These are phyloP conservation scores for Rhogogaster chlorosoma DNA, from an alignment of 2,888 invertebrate genomes.

Conservation along the genomic window DNA sequence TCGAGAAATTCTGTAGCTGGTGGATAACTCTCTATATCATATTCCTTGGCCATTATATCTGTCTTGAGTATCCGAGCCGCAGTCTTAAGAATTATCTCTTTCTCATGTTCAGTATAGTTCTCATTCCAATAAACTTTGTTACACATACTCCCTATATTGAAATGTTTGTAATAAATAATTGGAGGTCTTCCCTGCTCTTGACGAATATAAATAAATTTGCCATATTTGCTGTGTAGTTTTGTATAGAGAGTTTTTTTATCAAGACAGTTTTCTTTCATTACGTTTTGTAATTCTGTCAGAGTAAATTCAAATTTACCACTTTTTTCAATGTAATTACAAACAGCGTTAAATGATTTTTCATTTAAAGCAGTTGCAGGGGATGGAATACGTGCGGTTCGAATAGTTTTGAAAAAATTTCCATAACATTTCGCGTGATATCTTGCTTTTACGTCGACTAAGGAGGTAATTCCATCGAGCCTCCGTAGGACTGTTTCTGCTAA, in stretches of 20 bases:
- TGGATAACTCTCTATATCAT: slow-evolving; percentile 32
- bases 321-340: slow-evolving; percentile 27
- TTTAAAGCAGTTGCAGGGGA: slow-evolving; percentile 26
- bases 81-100: slow-evolving; percentile 22
- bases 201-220: slow-evolving; percentile 36
- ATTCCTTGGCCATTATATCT: slow-evolving; percentile 38
- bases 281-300: slow-evolving; percentile 8
- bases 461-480: slow-evolving; percentile 29
- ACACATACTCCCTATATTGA: slow-evolving; percentile 21
- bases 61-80: slow-evolving; percentile 48
- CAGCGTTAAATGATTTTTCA: neutral
- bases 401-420: neutral
- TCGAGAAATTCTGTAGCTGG: slow-evolving; percentile 48
- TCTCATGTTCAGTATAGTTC: slow-evolving; percentile 17
- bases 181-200: slow-evolving; percentile 17
- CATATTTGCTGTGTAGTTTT: slow-evolving; percentile 5
- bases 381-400: neutral
- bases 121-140: slow-evolving; percentile 14
- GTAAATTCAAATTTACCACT: slow-evolving; percentile 33
- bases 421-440: slow-evolving; percentile 23
- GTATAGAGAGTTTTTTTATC: slow-evolving; percentile 19
- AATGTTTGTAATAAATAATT: slow-evolving; percentile 35
- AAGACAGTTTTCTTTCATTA: slow-evolving; percentile 1
- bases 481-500: neutral
- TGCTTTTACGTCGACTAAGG: slow-evolving; percentile 29